Evolutionary conservation across 2,888 invertebrate genomes (phyloP).

Genomic region (Heliothis peltigera): DNA sequence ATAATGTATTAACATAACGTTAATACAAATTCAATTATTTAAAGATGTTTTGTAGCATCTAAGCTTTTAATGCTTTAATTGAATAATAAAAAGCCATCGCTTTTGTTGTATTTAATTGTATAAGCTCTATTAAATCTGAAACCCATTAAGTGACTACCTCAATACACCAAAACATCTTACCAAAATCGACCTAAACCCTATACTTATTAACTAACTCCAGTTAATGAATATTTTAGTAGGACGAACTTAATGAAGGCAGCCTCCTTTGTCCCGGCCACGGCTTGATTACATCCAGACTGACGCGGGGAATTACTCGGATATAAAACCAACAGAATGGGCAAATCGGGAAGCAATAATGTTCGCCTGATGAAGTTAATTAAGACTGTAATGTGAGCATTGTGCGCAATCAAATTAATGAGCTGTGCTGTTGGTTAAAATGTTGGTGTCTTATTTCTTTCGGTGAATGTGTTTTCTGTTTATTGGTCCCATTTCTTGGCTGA

Average conservation of each 20-base stretch:
- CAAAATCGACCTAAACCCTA: slow-evolving; percentile 51
- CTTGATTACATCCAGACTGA: slow-evolving; percentile 80
- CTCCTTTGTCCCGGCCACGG: slow-evolving; percentile 84
- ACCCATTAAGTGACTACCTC: slow-evolving; percentile 32
- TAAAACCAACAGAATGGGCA: slow-evolving; percentile 60
- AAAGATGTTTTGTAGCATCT: too few relatives aligned
- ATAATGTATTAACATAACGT: too few relatives aligned
- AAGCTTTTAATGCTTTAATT: neutral
- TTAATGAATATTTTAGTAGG: slow-evolving; percentile 86
- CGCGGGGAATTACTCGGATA: slow-evolving; percentile 62
- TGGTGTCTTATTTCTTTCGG: neutral
- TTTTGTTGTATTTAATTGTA: too few relatives aligned
- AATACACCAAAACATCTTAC: slow-evolving; percentile 44
- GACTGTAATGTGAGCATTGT: slow-evolving; percentile 23
- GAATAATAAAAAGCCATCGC: too few relatives aligned
- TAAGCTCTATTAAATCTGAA: slow-evolving; percentile 12
- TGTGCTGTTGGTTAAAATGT: slow-evolving; percentile 3
- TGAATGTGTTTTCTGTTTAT: neutral
- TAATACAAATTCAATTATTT: too few relatives aligned
- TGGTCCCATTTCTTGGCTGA: neutral
- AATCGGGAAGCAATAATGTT: slow-evolving; percentile 33
- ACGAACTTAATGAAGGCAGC: slow-evolving; percentile 84
- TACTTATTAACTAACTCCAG: slow-evolving; percentile 70
- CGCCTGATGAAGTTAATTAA: slow-evolving; percentile 34
- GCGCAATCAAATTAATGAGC: slow-evolving; percentile 20